These are phyloP conservation scores for Andrena praecox DNA, from an alignment of 2,888 invertebrate genomes.

Conservation along the genomic window DNA sequence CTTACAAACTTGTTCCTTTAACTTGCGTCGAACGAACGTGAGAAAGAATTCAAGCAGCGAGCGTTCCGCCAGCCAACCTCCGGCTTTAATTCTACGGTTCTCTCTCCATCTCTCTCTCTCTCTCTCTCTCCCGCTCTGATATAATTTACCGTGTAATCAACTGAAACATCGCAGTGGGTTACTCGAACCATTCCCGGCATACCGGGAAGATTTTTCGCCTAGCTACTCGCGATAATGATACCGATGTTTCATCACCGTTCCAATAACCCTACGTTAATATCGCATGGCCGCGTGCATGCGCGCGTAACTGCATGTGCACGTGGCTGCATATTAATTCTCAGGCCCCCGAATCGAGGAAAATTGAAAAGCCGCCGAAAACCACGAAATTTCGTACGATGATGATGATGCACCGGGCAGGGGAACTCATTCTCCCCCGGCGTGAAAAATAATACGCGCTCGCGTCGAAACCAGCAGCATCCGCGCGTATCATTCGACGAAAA, in stretches of 20 bases:
- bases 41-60: slow-evolving; percentile 67
- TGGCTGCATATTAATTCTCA: slow-evolving; percentile 65
- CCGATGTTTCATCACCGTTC: slow-evolving; percentile 53
- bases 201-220: slow-evolving; percentile 44
- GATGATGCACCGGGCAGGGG: slow-evolving; percentile 10
- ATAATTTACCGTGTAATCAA: slow-evolving; percentile 68
- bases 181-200: slow-evolving; percentile 37
- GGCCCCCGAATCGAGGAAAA: slow-evolving; percentile 45
- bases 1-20: slow-evolving; percentile 68
- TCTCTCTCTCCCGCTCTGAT: slow-evolving; percentile 11
- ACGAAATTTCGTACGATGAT: slow-evolving; percentile 43
- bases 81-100: slow-evolving; percentile 57
- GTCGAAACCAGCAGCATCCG: slow-evolving; percentile 36
- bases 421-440: slow-evolving; percentile 44
- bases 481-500: slow-evolving; percentile 17
- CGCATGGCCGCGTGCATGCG: slow-evolving; percentile 14
- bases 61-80: slow-evolving; percentile 38
- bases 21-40: slow-evolving; percentile 69
- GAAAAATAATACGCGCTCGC: slow-evolving; percentile 53
- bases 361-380: slow-evolving; percentile 64
- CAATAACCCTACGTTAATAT: slow-evolving; percentile 43
- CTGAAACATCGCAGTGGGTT: slow-evolving; percentile 58
- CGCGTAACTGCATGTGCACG: slow-evolving; percentile 26
- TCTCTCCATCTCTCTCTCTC: not conserved
- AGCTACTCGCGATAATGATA: slow-evolving; percentile 32